These are phyloP conservation scores for Tanypteryx hageni DNA, from an alignment of 2,888 invertebrate genomes.

Conservation along the genomic window DNA sequence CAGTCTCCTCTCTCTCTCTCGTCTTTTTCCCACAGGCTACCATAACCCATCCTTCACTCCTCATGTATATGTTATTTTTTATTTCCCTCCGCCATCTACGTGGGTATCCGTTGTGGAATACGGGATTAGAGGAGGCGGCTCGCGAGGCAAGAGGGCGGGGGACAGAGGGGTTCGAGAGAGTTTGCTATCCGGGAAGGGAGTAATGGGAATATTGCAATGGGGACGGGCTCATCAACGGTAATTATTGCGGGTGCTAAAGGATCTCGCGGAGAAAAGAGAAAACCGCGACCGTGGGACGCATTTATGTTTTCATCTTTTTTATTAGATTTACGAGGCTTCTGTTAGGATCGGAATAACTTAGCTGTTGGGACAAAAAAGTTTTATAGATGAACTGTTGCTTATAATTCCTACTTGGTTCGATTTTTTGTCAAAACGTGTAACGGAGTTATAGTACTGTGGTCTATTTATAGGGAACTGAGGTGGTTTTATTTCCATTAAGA, in stretches of 20 bases:
- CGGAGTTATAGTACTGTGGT: no score
- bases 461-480: no score
- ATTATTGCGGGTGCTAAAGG: not conserved
- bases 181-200: constrained; percentile 7
- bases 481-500: no score
- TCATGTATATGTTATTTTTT: constrained; percentile 31
- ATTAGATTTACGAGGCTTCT: no score
- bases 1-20: not conserved
- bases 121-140: constrained; percentile 12
- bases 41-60: constrained; percentile 41
- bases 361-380: no score
- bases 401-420: no score
- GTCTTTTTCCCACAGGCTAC: constrained; percentile 45
- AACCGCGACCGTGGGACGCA: not conserved
- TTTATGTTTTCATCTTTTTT: no score
- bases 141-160: not conserved
- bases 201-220: not conserved
- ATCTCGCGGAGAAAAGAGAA: not conserved
- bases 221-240: constrained; percentile 29
- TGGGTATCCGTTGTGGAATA: constrained; percentile 41
- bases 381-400: no score
- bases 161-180: not conserved
- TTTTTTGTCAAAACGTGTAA: no score
- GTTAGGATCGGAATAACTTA: no score
- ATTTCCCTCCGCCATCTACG: constrained; percentile 2